Evolutionary conservation across 1,140 invertebrate species (phyloP).

Genomic region (Chionoecetes opilio): DNA sequence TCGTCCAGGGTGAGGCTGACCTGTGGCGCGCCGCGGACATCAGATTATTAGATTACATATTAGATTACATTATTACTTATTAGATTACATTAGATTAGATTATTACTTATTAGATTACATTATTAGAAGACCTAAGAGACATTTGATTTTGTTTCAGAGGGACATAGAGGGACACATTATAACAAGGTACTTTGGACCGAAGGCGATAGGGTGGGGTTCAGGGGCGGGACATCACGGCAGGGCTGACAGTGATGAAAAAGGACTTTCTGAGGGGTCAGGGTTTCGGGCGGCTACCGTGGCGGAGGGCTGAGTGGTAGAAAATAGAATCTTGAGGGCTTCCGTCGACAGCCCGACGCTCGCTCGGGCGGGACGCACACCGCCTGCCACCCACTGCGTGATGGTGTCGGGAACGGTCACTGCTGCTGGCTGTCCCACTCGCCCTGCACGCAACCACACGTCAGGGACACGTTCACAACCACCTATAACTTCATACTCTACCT

Average conservation of each 20-base stretch:
- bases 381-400: constrained; percentile 90
- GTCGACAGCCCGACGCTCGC: constrained; percentile 88
- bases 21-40: background rate
- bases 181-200: constrained; percentile 84
- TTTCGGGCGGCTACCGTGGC: constrained; percentile 88
- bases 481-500: too few relatives aligned
- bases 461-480: background rate
- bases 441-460: constrained; percentile 5
- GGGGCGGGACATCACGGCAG: constrained; percentile 89
- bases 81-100: too few relatives aligned
- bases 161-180: too few relatives aligned
- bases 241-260: constrained; percentile 89
- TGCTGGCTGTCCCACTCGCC: constrained; percentile 84
- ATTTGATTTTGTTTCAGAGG: too few relatives aligned
- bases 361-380: constrained; percentile 88
- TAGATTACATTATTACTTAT: too few relatives aligned
- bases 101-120: too few relatives aligned
- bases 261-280: too few relatives aligned
- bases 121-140: too few relatives aligned
- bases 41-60: too few relatives aligned
- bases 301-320: constrained; percentile 86
- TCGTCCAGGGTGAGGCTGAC: constrained; percentile 32
- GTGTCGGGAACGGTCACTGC: constrained; percentile 88
- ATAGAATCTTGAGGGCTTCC: constrained; percentile 85
- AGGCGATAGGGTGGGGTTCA: constrained; percentile 87